Evolutionary conservation across 1,140 invertebrate genomes (phyloP).

Genomic region (Dreissena rostriformis): DNA sequence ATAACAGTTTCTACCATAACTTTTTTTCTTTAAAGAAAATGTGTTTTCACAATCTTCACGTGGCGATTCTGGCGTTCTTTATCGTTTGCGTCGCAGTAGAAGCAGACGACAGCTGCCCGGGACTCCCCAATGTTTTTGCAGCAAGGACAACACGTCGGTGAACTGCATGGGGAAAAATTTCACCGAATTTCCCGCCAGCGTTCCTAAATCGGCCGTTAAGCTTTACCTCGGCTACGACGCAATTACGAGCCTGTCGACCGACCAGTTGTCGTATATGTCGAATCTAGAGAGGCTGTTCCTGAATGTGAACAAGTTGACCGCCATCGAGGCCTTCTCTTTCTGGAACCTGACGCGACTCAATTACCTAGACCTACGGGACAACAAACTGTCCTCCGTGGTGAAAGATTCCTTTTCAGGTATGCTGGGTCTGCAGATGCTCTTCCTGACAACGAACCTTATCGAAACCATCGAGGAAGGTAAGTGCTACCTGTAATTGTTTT

Average conservation of each 20-base stretch:
- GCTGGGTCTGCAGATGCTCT: slow-evolving; percentile 38
- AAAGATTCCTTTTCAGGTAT: slow-evolving; percentile 55
- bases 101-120: slow-evolving; percentile 57
- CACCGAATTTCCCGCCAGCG: slow-evolving; percentile 51
- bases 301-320: slow-evolving; percentile 52
- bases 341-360: slow-evolving; percentile 27
- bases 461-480: slow-evolving; percentile 57
- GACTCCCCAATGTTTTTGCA: slow-evolving; percentile 65
- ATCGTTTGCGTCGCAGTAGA: no score
- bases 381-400: slow-evolving; percentile 47
- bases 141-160: slow-evolving; percentile 59
- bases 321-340: slow-evolving; percentile 53
- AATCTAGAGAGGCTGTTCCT: slow-evolving; percentile 59
- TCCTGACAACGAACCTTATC: slow-evolving; percentile 60
- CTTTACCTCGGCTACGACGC: slow-evolving; percentile 66
- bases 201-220: slow-evolving; percentile 63
- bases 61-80: no score
- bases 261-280: slow-evolving; percentile 43
- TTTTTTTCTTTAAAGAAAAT: no score
- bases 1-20: no score
- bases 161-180: slow-evolving; percentile 68
- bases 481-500: slow-evolving; percentile 64
- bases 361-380: slow-evolving; percentile 49
- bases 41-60: no score
- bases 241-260: slow-evolving; percentile 36